These are phyloP conservation scores for Clinocottus analis DNA, from an alignment of 2,113 vertebrate species.

Conservation along the genomic window DNA sequence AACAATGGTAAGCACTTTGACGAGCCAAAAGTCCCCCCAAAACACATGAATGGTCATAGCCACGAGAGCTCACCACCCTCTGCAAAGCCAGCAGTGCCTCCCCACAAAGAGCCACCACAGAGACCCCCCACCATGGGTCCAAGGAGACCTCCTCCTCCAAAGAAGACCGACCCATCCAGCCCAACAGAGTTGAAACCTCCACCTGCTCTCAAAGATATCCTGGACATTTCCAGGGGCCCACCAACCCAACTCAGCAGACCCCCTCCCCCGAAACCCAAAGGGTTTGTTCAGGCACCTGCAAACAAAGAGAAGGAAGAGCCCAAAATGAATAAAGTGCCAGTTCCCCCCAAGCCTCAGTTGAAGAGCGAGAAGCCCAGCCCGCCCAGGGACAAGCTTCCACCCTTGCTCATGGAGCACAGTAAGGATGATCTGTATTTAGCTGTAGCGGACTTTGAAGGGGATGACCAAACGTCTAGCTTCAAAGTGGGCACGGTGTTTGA, in stretches of 20 bases:
- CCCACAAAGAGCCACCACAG: constrained; percentile 82
- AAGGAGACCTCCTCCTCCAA: constrained; percentile 94
- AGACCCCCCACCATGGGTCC: constrained; percentile 88
- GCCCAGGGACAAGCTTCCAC: constrained; percentile 81
- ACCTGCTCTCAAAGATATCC: constrained; percentile 70
- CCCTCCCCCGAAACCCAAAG: constrained; percentile 93
- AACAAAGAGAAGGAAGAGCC: constrained; percentile 84
- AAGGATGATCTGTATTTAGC: constrained; percentile 93
- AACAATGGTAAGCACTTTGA: constrained; percentile 64
- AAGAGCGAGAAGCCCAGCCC: constrained; percentile 87
- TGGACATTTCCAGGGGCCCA: constrained; percentile 72
- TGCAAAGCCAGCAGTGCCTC: constrained; percentile 70
- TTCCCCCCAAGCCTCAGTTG: constrained; percentile 82
- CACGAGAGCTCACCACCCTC: constrained; percentile 66
- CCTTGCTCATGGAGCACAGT: constrained; percentile 76
- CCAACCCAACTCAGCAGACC: constrained; percentile 82
- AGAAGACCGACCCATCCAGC: constrained; percentile 84
- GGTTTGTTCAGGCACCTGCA: constrained; percentile 62
- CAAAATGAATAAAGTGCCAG: constrained; percentile 83
- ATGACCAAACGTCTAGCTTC: constrained; percentile 92
- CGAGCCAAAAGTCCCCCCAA: constrained; percentile 82
- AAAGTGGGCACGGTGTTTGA: constrained; percentile 95
- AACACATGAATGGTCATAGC: constrained; percentile 82
- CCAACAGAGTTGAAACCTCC: constrained; percentile 79
- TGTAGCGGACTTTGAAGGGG: constrained; percentile 95